Base-by-base conservation (phyloP, 2,888 invertebrate species). In the Chloromyia formosa region DNA sequence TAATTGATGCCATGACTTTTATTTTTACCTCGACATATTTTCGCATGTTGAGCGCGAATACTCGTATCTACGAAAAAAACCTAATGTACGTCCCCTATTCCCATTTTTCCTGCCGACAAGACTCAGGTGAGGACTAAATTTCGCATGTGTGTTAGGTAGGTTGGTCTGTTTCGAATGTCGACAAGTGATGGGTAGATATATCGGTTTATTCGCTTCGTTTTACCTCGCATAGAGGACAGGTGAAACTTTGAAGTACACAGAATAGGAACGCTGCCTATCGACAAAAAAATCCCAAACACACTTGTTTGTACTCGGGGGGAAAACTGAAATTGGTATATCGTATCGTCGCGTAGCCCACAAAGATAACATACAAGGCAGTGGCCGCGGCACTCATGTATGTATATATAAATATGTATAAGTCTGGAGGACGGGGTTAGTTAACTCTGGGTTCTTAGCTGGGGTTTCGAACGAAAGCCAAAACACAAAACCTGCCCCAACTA, bases 401-500 rank as follows among this genome's bases (percentile, higher is more conserved):
- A 18, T 5, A 16, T n/a, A 53, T 53, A n/a, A n/a, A 53, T 3
- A n/a, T n/a, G 49, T 10, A n/a, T n/a, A n/a, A 49, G 49, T 49
- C 49, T 3, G 49, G 72, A 14, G 45, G 60, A 72, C 35, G 77
- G 76, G 78, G 77, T 77, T 74, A 76, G 58, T 78, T 75, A 78
- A 77, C 78, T 75, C 73, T 73, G 62, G 2, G 27, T 35, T 35
- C 7, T 35, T 35, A 35, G 27, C 27, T 7, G 27, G 45, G 72
- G 69, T 54, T 56, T 49, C 58, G 49, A 35, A 45, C 10, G 73
- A 56, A 40, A 45, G 66, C 66, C 56, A 64, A 75, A 74, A 72
- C 69, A 73, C 58, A 77, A 76, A 77, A 76, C 78, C 78, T 78
- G 75, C 77, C 78, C 75, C 77, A 78, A 78, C 78, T 77, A 56